A percentile compares a stretch with the other conserved stretches of the same genome.
phyloP scores from a whole-genome alignment of 2,113 vertebrate genomes.

The Gobio gobio region DNA sequence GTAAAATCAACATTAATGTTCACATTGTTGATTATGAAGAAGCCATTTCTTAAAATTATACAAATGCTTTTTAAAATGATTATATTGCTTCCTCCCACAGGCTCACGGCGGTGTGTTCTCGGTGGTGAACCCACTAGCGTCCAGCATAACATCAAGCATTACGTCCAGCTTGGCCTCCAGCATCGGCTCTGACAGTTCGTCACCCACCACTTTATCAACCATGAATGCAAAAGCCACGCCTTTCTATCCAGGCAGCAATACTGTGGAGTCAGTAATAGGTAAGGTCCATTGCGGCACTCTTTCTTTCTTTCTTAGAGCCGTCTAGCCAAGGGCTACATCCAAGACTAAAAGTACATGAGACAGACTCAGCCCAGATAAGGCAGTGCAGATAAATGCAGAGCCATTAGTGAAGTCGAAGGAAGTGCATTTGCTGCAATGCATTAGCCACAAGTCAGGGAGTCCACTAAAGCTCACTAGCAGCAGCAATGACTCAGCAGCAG shows the following conservation, averaged over 20 bases:
- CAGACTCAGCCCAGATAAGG: slow-evolving; percentile 9
- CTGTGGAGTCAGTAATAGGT: slow-evolving; percentile 87
- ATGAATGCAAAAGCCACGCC: slow-evolving; percentile 82
- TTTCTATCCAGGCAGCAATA: slow-evolving; percentile 83
- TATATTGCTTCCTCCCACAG: slow-evolving; percentile 62
- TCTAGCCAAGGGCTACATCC: not conserved
- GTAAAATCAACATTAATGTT: too few species aligned
- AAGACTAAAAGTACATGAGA: not conserved
- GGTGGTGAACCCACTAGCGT: slow-evolving; percentile 82
- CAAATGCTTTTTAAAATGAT: too few species aligned
- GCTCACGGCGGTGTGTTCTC: slow-evolving; percentile 84
- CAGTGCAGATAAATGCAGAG: slow-evolving; percentile 12
- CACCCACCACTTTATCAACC: slow-evolving; percentile 83
- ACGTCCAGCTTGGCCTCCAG: slow-evolving; percentile 89
- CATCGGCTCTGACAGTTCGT: slow-evolving; percentile 86
- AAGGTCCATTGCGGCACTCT: slow-evolving; percentile 46
- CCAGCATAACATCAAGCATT: slow-evolving; percentile 87
- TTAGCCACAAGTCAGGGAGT: slow-evolving; percentile 26
- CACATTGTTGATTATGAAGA: too few species aligned
- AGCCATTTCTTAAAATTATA: too few species aligned
- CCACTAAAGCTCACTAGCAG: not conserved
- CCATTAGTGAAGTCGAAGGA: slow-evolving; percentile 14
- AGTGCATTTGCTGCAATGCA: slow-evolving; percentile 37
- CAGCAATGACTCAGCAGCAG: slow-evolving; percentile 21
- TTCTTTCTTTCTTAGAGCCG: not conserved